Base-by-base conservation (phyloP, 64 coral and sea anemone species). In the Dendrophyllia cribrosa region DNA sequence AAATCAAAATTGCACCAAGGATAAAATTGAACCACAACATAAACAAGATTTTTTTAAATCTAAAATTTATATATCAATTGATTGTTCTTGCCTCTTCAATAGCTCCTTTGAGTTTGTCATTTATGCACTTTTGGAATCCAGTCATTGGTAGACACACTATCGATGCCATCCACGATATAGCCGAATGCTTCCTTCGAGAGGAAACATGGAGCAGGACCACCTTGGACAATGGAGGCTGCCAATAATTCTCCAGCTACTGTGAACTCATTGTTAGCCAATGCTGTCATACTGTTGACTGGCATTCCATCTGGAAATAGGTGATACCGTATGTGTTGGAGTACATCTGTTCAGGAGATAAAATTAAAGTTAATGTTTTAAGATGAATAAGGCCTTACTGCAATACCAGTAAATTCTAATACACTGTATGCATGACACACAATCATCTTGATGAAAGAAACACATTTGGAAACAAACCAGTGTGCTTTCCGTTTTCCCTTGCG, bases 141-240 rank as follows among this genome's bases (percentile, higher is more conserved):
- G 66, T 72, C 67, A 4, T 87, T n/a, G 26, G 68, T 72, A 44
- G 68, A 70, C 11, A 87, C 68, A 73, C 85, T 74, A 72, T 52
- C 68, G 24, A 87, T 87, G 6, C 69, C 85, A 87, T 87, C 71
- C 25, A 87, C 85, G 56, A 73, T 51, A 51, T 85, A 85, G 44
- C 49, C 47, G 53, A 64, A 86, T 22, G 71, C 74, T 17, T 76
- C 74, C 21, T 76, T 87, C 8, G 69, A 87, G 0, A 87, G 25
- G 51, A 86, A 13, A 68, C 85, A 87, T 73, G 85, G 85, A 52
- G 85, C 68, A 72, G 85, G 85, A 34, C 85, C 68, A 87, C 85
- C 85, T 87, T 87, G 85, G 68, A 87, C 58, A 87, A 73, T 22
- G 12, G 69, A 74, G 56, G 48, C 22, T 87, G 67, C 85, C 85